Conservation (phyloP, 2,113 vertebrate genomes). For the Lophura nycthemera region DNA sequence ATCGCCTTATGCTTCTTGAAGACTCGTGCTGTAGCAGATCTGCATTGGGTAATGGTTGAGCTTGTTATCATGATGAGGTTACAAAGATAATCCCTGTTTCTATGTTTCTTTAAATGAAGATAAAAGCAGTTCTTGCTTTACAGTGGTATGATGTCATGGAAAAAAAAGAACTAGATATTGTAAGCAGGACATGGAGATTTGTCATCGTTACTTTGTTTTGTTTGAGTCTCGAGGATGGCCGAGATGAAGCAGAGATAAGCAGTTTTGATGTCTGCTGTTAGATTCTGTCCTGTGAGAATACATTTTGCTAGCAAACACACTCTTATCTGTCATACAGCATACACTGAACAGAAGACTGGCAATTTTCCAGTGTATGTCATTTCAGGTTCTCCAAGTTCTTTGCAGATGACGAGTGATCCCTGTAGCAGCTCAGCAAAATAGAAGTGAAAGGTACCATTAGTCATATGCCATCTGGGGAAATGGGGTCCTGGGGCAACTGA, state of each 20-base stretch:
- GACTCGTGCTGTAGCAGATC: background rate
- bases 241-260: background rate
- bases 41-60: background rate
- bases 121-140: background rate
- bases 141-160: rapidly evolving
- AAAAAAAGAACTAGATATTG: background rate
- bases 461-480: background rate
- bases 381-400: background rate
- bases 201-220: background rate
- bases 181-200: background rate
- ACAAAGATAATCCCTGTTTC: background rate
- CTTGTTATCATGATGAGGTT: background rate
- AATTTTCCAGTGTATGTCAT: background rate
- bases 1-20: background rate
- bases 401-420: background rate
- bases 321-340: background rate
- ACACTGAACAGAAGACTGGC: background rate
- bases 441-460: background rate
- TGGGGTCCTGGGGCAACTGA: background rate
- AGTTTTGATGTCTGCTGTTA: background rate
- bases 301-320: background rate
- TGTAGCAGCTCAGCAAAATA: background rate
- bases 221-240: background rate
- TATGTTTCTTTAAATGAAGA: background rate
- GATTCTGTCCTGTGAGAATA: background rate